Evolutionary conservation across 1,140 invertebrate species (phyloP), one percentile per base, ranked within the genome.

Genomic region (Cecropterus lyciades): DNA sequence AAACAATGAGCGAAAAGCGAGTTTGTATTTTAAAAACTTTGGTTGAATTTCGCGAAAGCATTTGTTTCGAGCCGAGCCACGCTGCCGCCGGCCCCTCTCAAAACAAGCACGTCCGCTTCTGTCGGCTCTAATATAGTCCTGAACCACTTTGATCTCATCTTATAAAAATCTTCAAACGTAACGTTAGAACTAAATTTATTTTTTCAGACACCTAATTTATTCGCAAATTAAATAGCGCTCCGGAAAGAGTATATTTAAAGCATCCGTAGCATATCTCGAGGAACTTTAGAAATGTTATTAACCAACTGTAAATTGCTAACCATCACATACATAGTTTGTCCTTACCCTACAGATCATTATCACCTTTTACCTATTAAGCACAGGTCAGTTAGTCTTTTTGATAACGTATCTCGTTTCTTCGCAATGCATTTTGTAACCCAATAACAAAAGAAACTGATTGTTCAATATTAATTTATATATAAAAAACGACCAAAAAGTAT

Each of bases 141-240:
- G 64, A 76, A 72, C 71, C 67, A 76, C 79, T 87, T 89, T 89
- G 85, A 89, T 89, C 86, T 87, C 70, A 66, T 65, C 67, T 73
- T 73, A 72, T 79, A 76, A 67, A 79, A 78, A 69, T 77, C 71
- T 72, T 72, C 75, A 75, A 78, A 71, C 65, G 68, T 78, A 69
- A 78, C 73, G 75, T 78, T 71, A 73, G 73, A 69, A 67, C 56
- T 48, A 43, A 68, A 72, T 75, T 67, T 75, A 72, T 66, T 64
- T 59, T 56, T 56, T 65, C 53, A 42, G 42, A 66, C 40, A 46
- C 53, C 42, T 48, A 59, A 60, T 55, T 63, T 46, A 57, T 40
- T 37, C 14, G 65, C 67, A 51, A 67, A 71, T 71, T 67, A 62
- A 67, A 51, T 13, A n/a, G 48, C 48, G 24, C 20, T 51, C 4